Percentiles rank a stretch among this genome's conserved stretches.
Conservation (phyloP, 2,797 vertebrate species). For the Dryobates pubescens region DNA sequence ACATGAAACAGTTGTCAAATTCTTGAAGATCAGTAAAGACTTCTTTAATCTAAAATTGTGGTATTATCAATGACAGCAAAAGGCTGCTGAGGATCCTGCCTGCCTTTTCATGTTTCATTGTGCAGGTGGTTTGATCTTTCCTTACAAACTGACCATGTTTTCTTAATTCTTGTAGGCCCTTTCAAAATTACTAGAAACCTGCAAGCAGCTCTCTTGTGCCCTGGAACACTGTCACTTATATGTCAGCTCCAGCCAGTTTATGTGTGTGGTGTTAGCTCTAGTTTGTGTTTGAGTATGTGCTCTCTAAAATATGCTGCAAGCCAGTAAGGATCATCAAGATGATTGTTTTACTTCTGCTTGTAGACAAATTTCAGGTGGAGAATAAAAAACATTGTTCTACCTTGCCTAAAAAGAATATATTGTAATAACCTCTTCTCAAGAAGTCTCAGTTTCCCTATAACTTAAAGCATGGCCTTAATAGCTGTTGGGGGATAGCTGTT, state of each 20-base stretch:
- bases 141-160: not conserved
- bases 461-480: not conserved
- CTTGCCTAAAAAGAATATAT: not conserved
- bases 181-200: not conserved
- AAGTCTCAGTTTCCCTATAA: not conserved
- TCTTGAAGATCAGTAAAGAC: not conserved
- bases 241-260: too few species aligned
- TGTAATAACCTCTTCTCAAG: not conserved
- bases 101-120: not conserved
- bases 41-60: not conserved
- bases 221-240: too few species aligned
- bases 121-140: not conserved
- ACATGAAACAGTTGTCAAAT: not conserved
- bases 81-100: not conserved
- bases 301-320: too few species aligned
- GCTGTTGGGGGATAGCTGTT: not conserved
- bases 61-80: accelerated
- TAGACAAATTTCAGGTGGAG: not conserved
- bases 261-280: too few species aligned
- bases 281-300: too few species aligned
- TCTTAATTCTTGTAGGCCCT: not conserved
- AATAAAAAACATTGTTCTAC: not conserved
- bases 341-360: too few species aligned
- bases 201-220: too few species aligned
- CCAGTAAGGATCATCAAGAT: too few species aligned